Evolutionary conservation across 2,113 vertebrate genomes (phyloP).

Genomic region (human): GRCh38 chr18:64187501-64188000

Average conservation of each 20-base stretch:
- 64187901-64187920: neutral
- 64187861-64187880: neutral
- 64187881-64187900: neutral
- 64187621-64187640: too few species aligned
- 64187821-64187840: neutral
- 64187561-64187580: neutral
- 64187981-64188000: neutral
- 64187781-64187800: neutral
- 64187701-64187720: neutral
- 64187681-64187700: accelerated
- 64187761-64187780: neutral
- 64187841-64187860: neutral
- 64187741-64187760: neutral
- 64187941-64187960: neutral
- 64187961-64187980: neutral
- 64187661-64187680: accelerated
- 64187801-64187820: neutral
- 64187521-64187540: accelerated
- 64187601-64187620: accelerated
- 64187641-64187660: too few species aligned
- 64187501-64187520: neutral
- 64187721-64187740: accelerated
- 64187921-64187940: neutral
- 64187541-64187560: too few species aligned
- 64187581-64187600: neutral